A percentile compares a stretch with the other conserved stretches of the same genome.
Conservation (phyloP, 2,113 vertebrate genomes). For the Etheostoma spectabile region DNA sequence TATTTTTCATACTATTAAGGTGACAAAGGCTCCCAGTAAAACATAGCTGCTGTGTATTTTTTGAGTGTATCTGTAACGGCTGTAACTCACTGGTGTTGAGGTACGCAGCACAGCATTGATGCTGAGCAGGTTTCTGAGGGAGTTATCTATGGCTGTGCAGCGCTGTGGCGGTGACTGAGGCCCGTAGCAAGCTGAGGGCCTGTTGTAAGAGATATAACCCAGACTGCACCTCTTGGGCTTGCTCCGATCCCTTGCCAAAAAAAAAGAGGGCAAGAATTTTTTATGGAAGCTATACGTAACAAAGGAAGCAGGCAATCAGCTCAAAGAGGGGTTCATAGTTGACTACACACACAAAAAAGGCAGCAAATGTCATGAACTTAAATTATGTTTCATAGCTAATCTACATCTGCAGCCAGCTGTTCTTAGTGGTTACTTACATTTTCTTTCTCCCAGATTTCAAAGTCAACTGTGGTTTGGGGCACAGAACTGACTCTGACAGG, state of each 20-base stretch:
- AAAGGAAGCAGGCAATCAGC: conserved; percentile 15
- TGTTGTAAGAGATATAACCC: conserved; percentile 82
- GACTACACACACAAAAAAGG: too few relatives aligned
- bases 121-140: conserved; percentile 80
- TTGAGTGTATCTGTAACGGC: background rate
- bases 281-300: conserved; percentile 1
- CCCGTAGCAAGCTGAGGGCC: conserved; percentile 72
- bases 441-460: conserved; percentile 83
- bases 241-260: conserved; percentile 72
- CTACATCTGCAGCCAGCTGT: background rate
- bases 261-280: conserved; percentile 25
- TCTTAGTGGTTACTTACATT: conserved; percentile 73
- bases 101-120: conserved; percentile 80
- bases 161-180: conserved; percentile 75
- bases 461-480: conserved; percentile 82
- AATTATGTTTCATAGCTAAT: background rate
- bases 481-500: conserved; percentile 75
- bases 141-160: conserved; percentile 81
- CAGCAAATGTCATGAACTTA: background rate
- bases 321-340: background rate
- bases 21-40: background rate
- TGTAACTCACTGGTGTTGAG: conserved; percentile 79
- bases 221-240: conserved; percentile 83
- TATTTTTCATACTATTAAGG: background rate
- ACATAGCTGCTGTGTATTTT: background rate